These are phyloP conservation scores for Coracopsis vasa DNA, from an alignment of 2,113 vertebrate species.

Conservation along the genomic window DNA sequence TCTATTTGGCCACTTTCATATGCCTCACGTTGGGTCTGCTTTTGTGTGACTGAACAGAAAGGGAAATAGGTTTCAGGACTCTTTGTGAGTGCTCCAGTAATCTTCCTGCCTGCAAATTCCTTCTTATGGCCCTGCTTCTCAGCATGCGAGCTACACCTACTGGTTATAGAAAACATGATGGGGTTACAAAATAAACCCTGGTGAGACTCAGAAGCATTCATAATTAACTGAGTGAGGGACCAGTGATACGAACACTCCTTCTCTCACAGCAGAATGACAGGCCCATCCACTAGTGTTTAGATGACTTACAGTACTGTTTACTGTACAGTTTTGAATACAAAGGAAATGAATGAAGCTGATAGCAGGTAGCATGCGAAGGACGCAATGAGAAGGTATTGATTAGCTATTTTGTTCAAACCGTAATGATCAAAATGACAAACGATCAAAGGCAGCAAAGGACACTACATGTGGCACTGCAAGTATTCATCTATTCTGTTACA, in stretches of 20 bases:
- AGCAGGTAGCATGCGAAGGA: not conserved
- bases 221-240: not conserved
- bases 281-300: not conserved
- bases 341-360: not conserved
- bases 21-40: not conserved
- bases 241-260: not conserved
- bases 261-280: not conserved
- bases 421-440: conserved; percentile 49
- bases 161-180: not conserved
- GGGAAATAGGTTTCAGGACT: not conserved
- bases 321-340: not conserved
- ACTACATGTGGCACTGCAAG: not conserved
- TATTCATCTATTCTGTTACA: not conserved
- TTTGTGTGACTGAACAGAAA: not conserved
- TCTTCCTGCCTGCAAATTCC: not conserved
- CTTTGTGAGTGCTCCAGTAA: not conserved
- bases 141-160: not conserved
- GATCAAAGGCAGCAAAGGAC: conserved; percentile 50
- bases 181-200: not conserved
- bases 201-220: not conserved
- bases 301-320: not conserved
- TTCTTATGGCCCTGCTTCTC: not conserved
- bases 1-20: not conserved
- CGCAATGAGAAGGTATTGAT: conserved; percentile 45
- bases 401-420: conserved; percentile 20